A percentile compares a stretch with the other conserved stretches of the same genome.
phyloP scores from a whole-genome alignment of 2,797 vertebrate species.

The Alfaro cultratus region DNA sequence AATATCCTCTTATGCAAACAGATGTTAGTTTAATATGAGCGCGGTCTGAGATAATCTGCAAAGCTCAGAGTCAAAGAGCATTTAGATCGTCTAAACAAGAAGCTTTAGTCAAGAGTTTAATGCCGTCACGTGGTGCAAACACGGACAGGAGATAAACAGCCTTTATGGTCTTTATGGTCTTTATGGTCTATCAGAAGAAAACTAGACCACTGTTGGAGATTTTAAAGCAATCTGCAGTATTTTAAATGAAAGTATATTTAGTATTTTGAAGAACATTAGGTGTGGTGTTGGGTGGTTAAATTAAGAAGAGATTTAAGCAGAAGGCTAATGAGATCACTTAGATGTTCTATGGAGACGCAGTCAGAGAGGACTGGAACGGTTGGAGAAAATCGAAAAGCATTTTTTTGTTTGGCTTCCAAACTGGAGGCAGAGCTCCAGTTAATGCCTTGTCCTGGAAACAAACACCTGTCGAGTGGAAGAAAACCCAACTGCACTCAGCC shows the following conservation, averaged over 20 bases:
- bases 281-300: background rate
- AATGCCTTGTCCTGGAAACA: constrained; percentile 47
- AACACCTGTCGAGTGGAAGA: background rate
- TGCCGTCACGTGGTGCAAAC: background rate
- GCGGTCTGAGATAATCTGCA: background rate
- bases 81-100: constrained; percentile 3
- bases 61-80: background rate
- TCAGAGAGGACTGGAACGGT: constrained; percentile 38
- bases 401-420: constrained; percentile 50
- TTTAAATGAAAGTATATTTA: background rate
- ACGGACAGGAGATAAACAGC: background rate
- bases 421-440: constrained; percentile 43
- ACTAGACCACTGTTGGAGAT: background rate
- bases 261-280: background rate
- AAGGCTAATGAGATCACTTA: background rate
- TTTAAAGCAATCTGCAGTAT: constrained; percentile 11
- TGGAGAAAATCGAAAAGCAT: constrained; percentile 51
- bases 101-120: constrained; percentile 11
- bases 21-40: constrained; percentile 1
- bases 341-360: background rate
- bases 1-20: constrained; percentile 1
- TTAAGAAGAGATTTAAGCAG: constrained; percentile 19
- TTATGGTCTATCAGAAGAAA: background rate
- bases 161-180: background rate
- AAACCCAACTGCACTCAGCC: background rate